Base-by-base conservation (phyloP, 2,888 invertebrate genomes). In the Leptarthrus brevirostris region DNA sequence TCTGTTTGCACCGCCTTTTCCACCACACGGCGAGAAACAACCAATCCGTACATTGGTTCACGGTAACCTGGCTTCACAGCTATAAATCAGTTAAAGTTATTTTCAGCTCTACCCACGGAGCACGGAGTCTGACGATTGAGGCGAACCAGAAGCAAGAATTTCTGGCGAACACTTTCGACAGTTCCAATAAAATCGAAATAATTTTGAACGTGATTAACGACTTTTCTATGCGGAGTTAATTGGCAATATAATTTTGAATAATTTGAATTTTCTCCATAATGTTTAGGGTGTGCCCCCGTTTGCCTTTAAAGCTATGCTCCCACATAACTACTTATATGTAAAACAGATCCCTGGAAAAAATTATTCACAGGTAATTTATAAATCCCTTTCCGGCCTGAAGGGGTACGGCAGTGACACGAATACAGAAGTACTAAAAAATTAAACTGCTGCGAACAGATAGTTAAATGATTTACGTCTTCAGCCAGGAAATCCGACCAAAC, bases 21-120 rank as follows among this genome's bases (percentile, higher is more conserved):
- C 4, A 30, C 8, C 30, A 30, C 5, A 30, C 30, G 4, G 4
- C 30, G 30, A 8, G 1, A 30, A 30, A 30, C 30, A 30, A 8
- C 30, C 30, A 30, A 30, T 30, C 30, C 5, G 30, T 30, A 8
- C 4, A 30, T 6, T 30, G 30, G 4, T 30, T 30, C 47, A 47
- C n/a, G 36, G n/a, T 61, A 61, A n/a, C 36, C 40, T 53, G 14
- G 49, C 49, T 47, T 24, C 47, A 26, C 12, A 66, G 16, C 22
- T 3, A 66, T 66, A 66, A 66, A 66, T 66, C 66, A 44, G 66
- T 66, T 26, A 66, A 66, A 44, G 66, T 26, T 66, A 66, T 66
- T 66, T 66, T 66, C 36, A 18, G 49, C 30, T 18, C 66, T 66
- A 47, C 66, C 66, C 66, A 66, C 47, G 26, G 66, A n/a, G n/a